A percentile compares a stretch with the other conserved stretches of the same genome.
phyloP scores from a whole-genome alignment of 2,888 invertebrate genomes.

The Mythimna albipuncta region DNA sequence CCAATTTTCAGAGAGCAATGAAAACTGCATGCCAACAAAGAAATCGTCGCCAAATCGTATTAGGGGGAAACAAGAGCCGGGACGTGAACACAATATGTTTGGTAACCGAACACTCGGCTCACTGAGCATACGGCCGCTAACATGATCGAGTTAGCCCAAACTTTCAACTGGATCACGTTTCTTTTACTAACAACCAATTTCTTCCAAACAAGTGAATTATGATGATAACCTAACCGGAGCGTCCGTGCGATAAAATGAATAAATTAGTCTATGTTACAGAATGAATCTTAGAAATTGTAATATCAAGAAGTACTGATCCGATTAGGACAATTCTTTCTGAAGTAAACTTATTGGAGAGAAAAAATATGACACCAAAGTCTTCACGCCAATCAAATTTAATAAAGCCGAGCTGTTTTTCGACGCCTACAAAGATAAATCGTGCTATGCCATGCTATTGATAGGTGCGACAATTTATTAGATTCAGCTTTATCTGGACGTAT shows the following conservation, averaged over 20 bases:
- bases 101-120: conserved; percentile 38
- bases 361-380: no score
- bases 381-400: no score
- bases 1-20: neutral
- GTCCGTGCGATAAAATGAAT: conserved; percentile 2
- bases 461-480: no score
- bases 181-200: conserved; percentile 15
- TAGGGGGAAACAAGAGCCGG: conserved; percentile 41
- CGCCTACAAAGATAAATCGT: no score
- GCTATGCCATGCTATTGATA: no score
- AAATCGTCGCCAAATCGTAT: conserved; percentile 47
- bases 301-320: neutral
- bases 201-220: conserved; percentile 9
- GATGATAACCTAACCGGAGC: conserved; percentile 13
- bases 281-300: no score
- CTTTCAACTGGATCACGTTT: conserved; percentile 33
- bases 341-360: no score
- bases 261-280: no score
- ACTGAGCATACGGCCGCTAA: conserved; percentile 34
- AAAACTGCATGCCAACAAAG: conserved; percentile 6
- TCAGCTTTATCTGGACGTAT: no score
- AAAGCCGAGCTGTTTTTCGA: no score
- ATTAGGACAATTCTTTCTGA: neutral
- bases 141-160: conserved; percentile 57
- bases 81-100: conserved; percentile 53